Conservation (phyloP, 2,113 vertebrate genomes). For the Trematomus loennbergii region DNA sequence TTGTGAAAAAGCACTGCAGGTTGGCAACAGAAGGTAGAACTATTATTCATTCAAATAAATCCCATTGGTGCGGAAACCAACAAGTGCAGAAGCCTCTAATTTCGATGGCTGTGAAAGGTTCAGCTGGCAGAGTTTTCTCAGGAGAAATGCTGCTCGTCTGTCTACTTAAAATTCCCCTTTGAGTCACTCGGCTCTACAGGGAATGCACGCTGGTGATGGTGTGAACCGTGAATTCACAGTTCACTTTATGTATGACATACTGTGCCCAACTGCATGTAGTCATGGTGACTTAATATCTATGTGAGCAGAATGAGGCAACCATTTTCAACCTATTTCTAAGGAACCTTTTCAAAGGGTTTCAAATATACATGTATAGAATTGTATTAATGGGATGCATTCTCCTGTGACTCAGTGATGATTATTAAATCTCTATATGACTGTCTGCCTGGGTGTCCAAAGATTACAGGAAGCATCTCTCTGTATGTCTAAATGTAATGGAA, state of each 20-base stretch:
- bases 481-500: no score
- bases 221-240: not conserved
- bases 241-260: not conserved
- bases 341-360: not conserved
- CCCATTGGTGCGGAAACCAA: conserved; percentile 27
- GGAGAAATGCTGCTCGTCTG: not conserved
- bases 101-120: conserved; percentile 21
- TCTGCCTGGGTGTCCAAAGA: no score
- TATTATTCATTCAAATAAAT: conserved; percentile 49
- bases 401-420: no score
- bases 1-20: conserved; percentile 38
- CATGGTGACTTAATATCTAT: not conserved
- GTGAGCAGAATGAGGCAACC: not conserved
- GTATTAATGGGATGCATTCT: no score
- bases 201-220: not conserved
- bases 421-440: no score
- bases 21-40: conserved; percentile 28
- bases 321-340: not conserved
- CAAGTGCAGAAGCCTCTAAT: conserved; percentile 32
- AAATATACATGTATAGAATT: no score
- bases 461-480: no score
- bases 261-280: not conserved
- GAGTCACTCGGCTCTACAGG: not conserved
- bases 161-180: not conserved
- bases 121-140: conserved; percentile 24